Conservation (phyloP, 2,797 vertebrate genomes). For the Cheirogaleus major region DNA sequence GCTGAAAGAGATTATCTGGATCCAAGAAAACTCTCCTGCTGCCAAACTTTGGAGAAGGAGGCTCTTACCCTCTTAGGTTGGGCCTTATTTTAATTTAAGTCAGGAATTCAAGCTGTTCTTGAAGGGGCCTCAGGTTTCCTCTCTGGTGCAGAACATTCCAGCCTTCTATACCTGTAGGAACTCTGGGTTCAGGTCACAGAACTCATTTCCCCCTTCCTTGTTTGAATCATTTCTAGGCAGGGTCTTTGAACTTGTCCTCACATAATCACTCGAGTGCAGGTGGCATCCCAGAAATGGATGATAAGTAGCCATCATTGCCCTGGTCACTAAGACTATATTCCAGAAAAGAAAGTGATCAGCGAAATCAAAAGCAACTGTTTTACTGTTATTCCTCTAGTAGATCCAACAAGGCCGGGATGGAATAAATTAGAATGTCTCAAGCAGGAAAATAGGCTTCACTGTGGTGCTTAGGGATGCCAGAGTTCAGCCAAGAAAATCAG, state of each 20-base stretch:
- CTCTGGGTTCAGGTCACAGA: background rate
- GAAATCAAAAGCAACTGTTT: background rate
- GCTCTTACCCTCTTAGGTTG: background rate
- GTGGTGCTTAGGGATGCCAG: background rate
- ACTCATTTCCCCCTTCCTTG: background rate
- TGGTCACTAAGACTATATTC: background rate
- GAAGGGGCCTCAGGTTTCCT: background rate
- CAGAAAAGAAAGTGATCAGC: background rate
- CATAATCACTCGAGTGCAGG: background rate
- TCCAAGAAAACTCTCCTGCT: background rate
- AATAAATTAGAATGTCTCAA: background rate
- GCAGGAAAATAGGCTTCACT: background rate
- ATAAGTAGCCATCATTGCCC: background rate
- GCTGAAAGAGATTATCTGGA: background rate
- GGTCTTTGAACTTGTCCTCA: background rate
- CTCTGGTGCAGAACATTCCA: background rate
- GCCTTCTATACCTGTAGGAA: background rate
- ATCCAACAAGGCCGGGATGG: background rate
- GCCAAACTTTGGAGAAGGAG: background rate
- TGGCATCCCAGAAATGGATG: background rate
- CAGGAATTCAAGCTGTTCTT: background rate
- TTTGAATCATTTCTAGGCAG: background rate
- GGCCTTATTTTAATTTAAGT: background rate
- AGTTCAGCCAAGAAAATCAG: background rate
- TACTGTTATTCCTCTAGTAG: background rate